These are phyloP conservation scores for Manis pentadactyla DNA, from an alignment of 2,797 vertebrate species.

Conservation along the genomic window DNA sequence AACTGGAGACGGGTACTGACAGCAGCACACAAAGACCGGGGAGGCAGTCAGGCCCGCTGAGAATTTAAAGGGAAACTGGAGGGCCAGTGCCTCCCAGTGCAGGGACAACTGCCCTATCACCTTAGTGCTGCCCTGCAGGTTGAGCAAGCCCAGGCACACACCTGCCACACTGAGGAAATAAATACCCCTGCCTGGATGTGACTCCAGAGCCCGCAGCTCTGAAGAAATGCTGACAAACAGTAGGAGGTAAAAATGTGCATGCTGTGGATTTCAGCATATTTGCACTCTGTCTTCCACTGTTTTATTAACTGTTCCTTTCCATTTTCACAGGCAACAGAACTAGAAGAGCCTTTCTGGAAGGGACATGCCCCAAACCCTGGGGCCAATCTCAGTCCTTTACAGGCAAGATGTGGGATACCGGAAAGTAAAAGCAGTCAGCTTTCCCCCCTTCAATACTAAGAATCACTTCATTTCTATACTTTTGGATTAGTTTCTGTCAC, in stretches of 20 bases:
- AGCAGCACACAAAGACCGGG: neutral
- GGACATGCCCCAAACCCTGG: neutral
- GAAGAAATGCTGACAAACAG: neutral
- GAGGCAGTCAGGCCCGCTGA: accelerated
- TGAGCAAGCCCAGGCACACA: neutral
- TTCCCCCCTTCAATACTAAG: neutral
- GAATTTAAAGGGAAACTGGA: neutral
- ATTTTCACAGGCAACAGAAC: neutral
- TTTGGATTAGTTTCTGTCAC: neutral
- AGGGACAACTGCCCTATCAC: neutral
- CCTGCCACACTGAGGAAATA: neutral
- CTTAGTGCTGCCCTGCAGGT: neutral
- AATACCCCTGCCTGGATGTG: neutral
- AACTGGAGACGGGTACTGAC: neutral
- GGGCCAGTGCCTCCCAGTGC: neutral
- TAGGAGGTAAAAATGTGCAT: neutral
- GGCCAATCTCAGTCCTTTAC: neutral
- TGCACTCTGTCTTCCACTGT: neutral
- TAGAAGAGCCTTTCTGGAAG: neutral
- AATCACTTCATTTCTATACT: neutral
- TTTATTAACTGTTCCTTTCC: neutral
- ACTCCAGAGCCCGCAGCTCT: neutral
- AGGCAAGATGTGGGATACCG: neutral
- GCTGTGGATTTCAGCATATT: neutral
- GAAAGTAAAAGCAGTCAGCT: neutral